A percentile compares a stretch with the other conserved stretches of the same genome.
phyloP scores from a whole-genome alignment of 2,888 invertebrate species.

The Eucera pruinosa region DNA sequence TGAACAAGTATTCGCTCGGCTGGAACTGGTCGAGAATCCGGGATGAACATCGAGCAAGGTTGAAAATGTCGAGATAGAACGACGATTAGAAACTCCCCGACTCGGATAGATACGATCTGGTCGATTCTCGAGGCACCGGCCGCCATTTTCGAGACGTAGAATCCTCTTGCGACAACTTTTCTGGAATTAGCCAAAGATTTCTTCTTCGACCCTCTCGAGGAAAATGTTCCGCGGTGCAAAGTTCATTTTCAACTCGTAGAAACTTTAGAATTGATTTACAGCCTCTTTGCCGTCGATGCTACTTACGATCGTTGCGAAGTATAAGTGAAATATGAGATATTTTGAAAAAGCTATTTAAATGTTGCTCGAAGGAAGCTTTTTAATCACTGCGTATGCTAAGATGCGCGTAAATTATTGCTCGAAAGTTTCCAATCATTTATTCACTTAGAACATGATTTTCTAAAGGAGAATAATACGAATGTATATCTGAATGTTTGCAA shows the following conservation, averaged over 20 bases:
- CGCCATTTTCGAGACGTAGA: conserved; percentile 24
- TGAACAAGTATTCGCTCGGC: neutral
- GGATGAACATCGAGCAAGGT: conserved; percentile 13
- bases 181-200: conserved; percentile 46
- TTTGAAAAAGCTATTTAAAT: conserved; percentile 22
- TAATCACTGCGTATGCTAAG: no score
- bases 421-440: neutral
- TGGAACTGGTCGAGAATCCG: conserved; percentile 26
- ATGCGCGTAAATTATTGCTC: no score
- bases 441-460: conserved; percentile 4
- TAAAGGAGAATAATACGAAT: neutral
- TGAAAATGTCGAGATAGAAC: neutral
- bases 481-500: no score
- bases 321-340: conserved; percentile 27
- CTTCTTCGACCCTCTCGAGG: no score
- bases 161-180: conserved; percentile 43
- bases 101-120: conserved; percentile 18
- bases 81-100: conserved; percentile 38
- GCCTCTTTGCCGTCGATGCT: neutral
- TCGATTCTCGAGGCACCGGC: conserved; percentile 23
- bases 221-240: neutral
- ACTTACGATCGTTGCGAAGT: conserved; percentile 18
- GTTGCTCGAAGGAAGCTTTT: neutral
- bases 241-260: conserved; percentile 17
- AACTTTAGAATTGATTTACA: conserved; percentile 35